These are phyloP conservation scores for Lethocerus indicus DNA, from an alignment of 1,140 invertebrate genomes.

Conservation along the genomic window DNA sequence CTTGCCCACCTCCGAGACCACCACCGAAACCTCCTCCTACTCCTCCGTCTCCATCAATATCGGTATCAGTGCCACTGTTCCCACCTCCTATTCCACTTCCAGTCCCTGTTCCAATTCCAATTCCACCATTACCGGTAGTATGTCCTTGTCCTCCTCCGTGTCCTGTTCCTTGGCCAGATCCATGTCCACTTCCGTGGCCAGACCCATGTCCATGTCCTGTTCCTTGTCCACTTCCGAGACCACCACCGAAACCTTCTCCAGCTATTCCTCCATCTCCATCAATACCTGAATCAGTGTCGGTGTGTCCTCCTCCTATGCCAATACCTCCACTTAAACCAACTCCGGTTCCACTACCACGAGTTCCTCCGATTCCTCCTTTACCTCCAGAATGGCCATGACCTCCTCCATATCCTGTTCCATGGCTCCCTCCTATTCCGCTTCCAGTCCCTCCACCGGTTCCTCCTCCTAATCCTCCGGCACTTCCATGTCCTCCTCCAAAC, in stretches of 20 bases:
- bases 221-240: too few species aligned
- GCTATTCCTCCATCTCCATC: slow-evolving; percentile 3
- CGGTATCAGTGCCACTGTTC: too few species aligned
- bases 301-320: neutral
- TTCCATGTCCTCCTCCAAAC: slow-evolving; percentile 6
- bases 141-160: too few species aligned
- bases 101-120: neutral
- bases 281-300: slow-evolving; percentile 3
- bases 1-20: too few species aligned
- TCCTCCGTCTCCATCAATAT: too few species aligned
- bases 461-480: neutral
- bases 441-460: neutral
- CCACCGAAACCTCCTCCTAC: too few species aligned
- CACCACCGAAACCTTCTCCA: neutral
- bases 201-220: too few species aligned
- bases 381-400: neutral
- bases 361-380: slow-evolving; percentile 1
- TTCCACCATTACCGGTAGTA: neutral
- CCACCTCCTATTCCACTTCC: too few species aligned
- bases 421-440: neutral
- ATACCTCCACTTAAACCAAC: neutral
- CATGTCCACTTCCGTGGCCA: too few species aligned
- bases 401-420: neutral
- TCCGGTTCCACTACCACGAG: neutral
- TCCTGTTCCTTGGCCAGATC: too few species aligned